phyloP scores from a whole-genome alignment of 2,113 vertebrate genomes.

The Petroica traversi region DNA sequence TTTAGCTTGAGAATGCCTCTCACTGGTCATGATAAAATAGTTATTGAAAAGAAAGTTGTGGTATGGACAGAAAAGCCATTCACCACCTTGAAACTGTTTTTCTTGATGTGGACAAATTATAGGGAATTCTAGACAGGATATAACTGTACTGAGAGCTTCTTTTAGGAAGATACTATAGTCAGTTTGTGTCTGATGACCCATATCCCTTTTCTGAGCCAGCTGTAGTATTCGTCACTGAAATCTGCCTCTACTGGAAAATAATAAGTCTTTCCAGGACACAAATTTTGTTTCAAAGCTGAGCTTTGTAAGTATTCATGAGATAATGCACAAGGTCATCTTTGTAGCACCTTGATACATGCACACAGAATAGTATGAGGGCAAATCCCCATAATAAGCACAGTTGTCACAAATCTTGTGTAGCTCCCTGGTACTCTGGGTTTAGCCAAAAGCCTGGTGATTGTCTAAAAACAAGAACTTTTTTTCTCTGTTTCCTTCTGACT shows the following conservation, averaged over 20 bases:
- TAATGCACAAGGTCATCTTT: background rate
- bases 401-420: constrained; percentile 1
- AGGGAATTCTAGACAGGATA: background rate
- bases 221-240: background rate
- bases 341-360: background rate
- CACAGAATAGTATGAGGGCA: background rate
- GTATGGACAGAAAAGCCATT: background rate
- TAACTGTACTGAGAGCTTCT: background rate
- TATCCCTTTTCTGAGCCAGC: background rate
- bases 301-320: background rate
- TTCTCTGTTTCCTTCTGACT: constrained; percentile 7
- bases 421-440: background rate
- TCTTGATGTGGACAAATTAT: background rate
- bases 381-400: background rate
- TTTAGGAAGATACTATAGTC: background rate
- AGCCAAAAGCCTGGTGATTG: constrained; percentile 18
- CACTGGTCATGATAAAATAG: background rate
- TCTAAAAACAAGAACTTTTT: constrained; percentile 41
- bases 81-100: background rate
- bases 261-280: background rate
- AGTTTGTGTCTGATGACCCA: background rate
- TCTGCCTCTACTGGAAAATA: background rate
- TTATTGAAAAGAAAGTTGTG: background rate
- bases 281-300: background rate
- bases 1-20: background rate